Conservation (phyloP, 2,113 vertebrate genomes). For the Atrichornis clamosus region DNA sequence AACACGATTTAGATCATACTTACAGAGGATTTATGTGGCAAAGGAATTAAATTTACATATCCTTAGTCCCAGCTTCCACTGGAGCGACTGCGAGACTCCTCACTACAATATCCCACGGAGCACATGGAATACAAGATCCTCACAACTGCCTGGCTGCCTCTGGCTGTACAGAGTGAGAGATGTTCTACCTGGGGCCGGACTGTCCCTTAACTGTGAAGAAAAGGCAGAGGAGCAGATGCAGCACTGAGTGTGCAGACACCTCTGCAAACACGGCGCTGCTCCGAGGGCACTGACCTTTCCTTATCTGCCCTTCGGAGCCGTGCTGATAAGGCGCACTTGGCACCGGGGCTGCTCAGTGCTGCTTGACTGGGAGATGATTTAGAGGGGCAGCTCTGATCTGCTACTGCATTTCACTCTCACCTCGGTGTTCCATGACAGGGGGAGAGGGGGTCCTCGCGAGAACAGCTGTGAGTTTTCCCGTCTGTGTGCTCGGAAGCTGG, state of each 20-base stretch:
- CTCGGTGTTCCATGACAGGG: not conserved
- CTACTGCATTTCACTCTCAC: conserved; percentile 17
- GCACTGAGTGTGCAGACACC: not conserved
- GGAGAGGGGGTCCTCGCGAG: not conserved
- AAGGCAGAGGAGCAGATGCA: not conserved
- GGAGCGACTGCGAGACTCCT: not conserved
- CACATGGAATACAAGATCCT: accelerated
- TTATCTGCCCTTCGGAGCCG: conserved; percentile 1
- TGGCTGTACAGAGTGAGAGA: accelerated
- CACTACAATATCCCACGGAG: accelerated
- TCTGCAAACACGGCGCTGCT: conserved; percentile 20
- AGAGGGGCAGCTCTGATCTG: conserved; percentile 45
- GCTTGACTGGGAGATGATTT: conserved; percentile 31
- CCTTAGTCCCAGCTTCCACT: not conserved
- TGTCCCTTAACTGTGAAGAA: not conserved
- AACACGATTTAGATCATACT: not conserved
- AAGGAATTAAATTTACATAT: conserved; percentile 28
- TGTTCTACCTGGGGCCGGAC: not conserved
- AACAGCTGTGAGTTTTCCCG: not conserved
- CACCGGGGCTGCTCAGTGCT: not conserved
- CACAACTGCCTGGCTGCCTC: not conserved
- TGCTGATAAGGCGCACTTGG: conserved; percentile 9
- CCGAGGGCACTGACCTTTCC: conserved; percentile 36
- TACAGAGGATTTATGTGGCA: conserved; percentile 3
- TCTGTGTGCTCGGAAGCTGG: not conserved